Evolutionary conservation across 2,888 invertebrate species (phyloP), one percentile per base, ranked within the genome.

Genomic region (Sturmia bella): DNA sequence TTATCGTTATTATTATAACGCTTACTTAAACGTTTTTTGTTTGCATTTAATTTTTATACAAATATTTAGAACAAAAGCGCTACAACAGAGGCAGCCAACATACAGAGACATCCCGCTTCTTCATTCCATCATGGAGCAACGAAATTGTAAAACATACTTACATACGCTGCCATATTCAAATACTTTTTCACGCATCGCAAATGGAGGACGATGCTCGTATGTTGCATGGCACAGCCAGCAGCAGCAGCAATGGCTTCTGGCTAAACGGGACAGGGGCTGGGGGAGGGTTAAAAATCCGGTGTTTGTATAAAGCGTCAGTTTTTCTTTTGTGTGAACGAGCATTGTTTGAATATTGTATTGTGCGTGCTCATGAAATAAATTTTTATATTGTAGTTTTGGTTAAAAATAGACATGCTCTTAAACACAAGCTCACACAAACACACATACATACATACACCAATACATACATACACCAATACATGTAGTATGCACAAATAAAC

Each of bases 21-120:
- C 82, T 78, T 82, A 78, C 78, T 82, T 82, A 82, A 82, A 82
- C 74, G 82, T 70, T 82, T 82, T 82, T 82, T 82, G 82, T 82
- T 82, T 82, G 82, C 43, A 61, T 82, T 61, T 78, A 82, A 82
- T 78, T 78, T 82, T 78, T 78, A 78, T 82, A 70, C 78, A 82
- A 82, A 82, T 78, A 82, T 82, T 82, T 70, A 75, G 82, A 82
- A 82, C 82, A 82, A 82, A 80, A 75, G 74, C 69, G 69, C 74
- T 70, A 56, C 45, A 45, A 41, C 39, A 39, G 48, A 6, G 50
- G 11, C 3, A 52, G 50, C 27, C 21, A 19, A 24, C 13, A 12
- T 32, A 24, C 24, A 45, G n/a, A n/a, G n/a, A 19, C 41, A 61
- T 43, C n/a, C 32, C 21, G 9, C 52, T 24, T 32, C 59, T 57